A percentile compares a stretch with the other conserved stretches of the same genome.
Evolutionary conservation across 2,888 invertebrate species (phyloP).

Genomic region (Melanostoma scalare): DNA sequence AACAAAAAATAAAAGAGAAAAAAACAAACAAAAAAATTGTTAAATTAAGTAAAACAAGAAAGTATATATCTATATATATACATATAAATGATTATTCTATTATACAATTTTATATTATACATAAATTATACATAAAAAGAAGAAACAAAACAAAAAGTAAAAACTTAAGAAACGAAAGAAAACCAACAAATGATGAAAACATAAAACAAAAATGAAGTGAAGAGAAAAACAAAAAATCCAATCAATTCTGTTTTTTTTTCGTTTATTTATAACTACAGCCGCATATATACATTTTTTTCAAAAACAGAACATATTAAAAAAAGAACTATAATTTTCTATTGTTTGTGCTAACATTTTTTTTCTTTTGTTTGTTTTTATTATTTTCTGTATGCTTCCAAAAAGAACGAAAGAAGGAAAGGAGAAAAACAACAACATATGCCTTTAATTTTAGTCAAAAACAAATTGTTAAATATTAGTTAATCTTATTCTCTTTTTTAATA

Average conservation of each 20-base stretch:
- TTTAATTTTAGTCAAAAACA: slow-evolving; percentile 39
- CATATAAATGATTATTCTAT: slow-evolving; percentile 72
- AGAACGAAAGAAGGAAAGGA: slow-evolving; percentile 1
- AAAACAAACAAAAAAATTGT: slow-evolving; percentile 59
- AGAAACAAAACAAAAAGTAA: slow-evolving; percentile 58
- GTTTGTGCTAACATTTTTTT: too few relatives aligned
- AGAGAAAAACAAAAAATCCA: slow-evolving; percentile 68
- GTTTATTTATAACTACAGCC: slow-evolving; percentile 25
- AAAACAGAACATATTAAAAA: neutral
- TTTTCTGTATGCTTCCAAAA: slow-evolving; percentile 11
- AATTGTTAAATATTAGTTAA: slow-evolving; percentile 63
- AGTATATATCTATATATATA: slow-evolving; percentile 66
- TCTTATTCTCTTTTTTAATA: slow-evolving; percentile 21
- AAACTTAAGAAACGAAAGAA: slow-evolving; percentile 62
- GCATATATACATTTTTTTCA: neutral
- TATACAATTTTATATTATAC: slow-evolving; percentile 74
- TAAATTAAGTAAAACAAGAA: slow-evolving; percentile 66
- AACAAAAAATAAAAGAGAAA: slow-evolving; percentile 31
- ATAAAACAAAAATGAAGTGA: slow-evolving; percentile 53
- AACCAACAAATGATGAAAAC: slow-evolving; percentile 51
- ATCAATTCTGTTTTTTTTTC: slow-evolving; percentile 64
- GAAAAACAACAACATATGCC: slow-evolving; percentile 17
- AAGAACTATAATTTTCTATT: too few relatives aligned
- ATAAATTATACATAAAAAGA: slow-evolving; percentile 72
- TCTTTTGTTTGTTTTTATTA: neutral